A percentile compares a stretch with the other conserved stretches of the same genome.
Evolutionary conservation across 1,140 invertebrate species (phyloP).

Genomic region (Drosophila carrolli): DNA sequence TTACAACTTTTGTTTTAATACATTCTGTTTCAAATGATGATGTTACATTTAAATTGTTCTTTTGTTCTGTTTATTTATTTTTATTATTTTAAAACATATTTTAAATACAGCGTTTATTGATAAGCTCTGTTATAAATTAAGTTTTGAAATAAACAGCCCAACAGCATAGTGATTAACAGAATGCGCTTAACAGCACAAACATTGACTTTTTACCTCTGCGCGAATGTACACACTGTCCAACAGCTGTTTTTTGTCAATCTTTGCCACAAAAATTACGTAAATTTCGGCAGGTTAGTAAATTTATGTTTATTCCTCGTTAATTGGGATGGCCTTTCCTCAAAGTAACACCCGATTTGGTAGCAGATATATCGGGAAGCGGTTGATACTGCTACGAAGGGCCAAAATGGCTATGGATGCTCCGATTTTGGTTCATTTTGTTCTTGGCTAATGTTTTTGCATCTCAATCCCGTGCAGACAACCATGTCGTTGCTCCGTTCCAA

Average conservation of each 20-base stretch:
- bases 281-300: constrained; percentile 77
- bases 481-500: constrained; percentile 79
- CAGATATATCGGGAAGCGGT: not conserved
- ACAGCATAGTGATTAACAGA: not conserved
- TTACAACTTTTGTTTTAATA: no score
- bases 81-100: no score
- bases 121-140: not conserved
- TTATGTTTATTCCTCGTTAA: constrained; percentile 24
- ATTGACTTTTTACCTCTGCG: not conserved
- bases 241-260: constrained; percentile 63
- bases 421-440: not conserved
- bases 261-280: constrained; percentile 71
- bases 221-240: constrained; percentile 33
- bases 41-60: no score
- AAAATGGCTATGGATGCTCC: not conserved
- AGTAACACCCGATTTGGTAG: not conserved
- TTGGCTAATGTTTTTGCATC: constrained; percentile 24
- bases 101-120: no score
- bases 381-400: not conserved
- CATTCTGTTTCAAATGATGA: no score
- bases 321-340: not conserved
- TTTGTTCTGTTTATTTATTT: no score
- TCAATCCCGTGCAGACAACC: constrained; percentile 28
- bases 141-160: not conserved
- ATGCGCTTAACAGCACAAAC: constrained; percentile 1